phyloP scores from a whole-genome alignment of 2,113 vertebrate species.

The Gavia stellata region DNA sequence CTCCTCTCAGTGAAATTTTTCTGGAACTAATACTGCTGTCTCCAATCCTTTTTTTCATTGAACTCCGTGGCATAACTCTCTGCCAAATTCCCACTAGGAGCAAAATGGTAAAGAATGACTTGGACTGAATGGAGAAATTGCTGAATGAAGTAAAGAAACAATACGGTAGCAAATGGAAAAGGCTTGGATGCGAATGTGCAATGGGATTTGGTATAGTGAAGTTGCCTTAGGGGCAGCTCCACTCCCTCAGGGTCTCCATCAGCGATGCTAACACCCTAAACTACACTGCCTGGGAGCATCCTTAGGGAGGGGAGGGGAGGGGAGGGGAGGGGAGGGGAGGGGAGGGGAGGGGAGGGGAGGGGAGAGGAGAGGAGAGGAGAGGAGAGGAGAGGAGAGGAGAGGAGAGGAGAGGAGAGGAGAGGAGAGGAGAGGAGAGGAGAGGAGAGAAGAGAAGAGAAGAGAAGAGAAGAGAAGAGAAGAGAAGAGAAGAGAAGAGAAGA shows the following conservation, averaged over 20 bases:
- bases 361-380: not conserved
- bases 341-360: not conserved
- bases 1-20: not conserved
- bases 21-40: not conserved
- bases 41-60: not conserved
- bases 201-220: not conserved
- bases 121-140: not conserved
- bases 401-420: too few relatives aligned
- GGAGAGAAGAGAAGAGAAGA: too few relatives aligned
- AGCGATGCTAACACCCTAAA: not conserved
- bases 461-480: not conserved
- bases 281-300: not conserved
- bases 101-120: not conserved
- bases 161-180: not conserved
- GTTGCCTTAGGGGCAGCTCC: not conserved
- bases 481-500: not conserved
- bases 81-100: not conserved
- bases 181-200: not conserved
- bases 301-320: too few relatives aligned
- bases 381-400: not conserved
- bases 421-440: too few relatives aligned
- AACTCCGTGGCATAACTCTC: not conserved
- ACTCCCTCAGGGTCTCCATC: not conserved
- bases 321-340: not conserved
- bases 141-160: not conserved